Percentiles rank a stretch among this genome's conserved stretches.
Evolutionary conservation across 2,113 vertebrate genomes (phyloP).

Genomic region (Sinosuthora webbiana): DNA sequence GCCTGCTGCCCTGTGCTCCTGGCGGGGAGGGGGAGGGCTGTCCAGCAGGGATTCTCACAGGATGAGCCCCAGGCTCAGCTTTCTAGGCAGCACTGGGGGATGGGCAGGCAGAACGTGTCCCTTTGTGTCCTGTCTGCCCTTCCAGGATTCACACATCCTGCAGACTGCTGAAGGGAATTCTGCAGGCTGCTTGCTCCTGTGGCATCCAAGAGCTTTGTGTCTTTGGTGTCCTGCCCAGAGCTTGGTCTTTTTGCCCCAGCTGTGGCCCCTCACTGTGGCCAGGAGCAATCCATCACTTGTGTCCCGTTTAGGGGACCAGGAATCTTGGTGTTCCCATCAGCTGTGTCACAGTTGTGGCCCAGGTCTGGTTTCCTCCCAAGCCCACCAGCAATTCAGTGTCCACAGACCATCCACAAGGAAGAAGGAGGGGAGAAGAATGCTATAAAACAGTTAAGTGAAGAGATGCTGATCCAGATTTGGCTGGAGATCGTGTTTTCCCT

Average conservation of each 20-base stretch:
- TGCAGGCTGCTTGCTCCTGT: not conserved
- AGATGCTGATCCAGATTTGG: not conserved
- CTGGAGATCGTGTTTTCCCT: not conserved
- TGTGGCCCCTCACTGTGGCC: not conserved
- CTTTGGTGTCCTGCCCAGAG: not conserved
- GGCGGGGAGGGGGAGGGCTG: slow-evolving; percentile 37
- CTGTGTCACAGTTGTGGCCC: not conserved
- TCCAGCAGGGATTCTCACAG: not conserved
- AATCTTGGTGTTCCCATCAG: not conserved
- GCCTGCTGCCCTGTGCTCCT: slow-evolving; percentile 29
- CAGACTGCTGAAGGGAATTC: not conserved
- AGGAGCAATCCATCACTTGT: not conserved
- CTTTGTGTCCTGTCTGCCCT: not conserved
- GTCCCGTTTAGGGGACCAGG: not conserved
- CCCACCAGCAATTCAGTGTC: not conserved
- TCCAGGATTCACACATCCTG: not conserved
- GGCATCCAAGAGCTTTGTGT: not conserved
- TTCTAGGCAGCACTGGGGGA: not conserved
- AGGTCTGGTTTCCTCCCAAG: not conserved
- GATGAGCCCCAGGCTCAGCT: not conserved
- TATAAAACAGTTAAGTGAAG: not conserved
- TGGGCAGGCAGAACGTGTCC: not conserved
- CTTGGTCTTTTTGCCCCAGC: not conserved
- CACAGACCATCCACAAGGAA: not conserved
- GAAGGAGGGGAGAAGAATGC: not conserved